A percentile compares a stretch with the other conserved stretches of the same genome.
Evolutionary conservation across 53 echinoderm and acorn worm species (phyloP).

Genomic region (Hippasteria phrygiana): DNA sequence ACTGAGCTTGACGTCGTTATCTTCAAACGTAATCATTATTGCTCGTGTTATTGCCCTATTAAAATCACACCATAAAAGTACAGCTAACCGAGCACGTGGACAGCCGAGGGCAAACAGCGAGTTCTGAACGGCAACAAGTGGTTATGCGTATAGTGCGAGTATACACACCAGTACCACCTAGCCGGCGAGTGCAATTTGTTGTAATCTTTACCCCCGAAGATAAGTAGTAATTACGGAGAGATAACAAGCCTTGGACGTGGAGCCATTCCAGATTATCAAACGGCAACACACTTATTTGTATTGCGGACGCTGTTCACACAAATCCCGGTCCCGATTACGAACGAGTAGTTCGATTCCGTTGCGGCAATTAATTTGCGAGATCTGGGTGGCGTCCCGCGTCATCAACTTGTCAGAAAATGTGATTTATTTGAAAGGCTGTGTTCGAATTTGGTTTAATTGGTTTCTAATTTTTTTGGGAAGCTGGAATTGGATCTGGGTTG

Average conservation of each 20-base stretch:
- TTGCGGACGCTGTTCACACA: neutral
- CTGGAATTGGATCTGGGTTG: no score
- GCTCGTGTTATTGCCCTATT: neutral
- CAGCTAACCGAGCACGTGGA: neutral
- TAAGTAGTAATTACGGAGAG: conserved; percentile 11
- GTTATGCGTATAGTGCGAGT: neutral
- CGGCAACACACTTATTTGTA: neutral
- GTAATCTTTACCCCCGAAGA: neutral
- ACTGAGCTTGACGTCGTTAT: no score
- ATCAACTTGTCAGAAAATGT: no score
- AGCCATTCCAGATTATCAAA: neutral
- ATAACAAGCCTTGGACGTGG: conserved; percentile 6
- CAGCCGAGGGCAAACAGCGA: neutral
- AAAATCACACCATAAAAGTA: conserved; percentile 3
- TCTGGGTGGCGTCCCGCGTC: neutral
- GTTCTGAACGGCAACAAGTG: neutral
- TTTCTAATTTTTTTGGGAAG: no score
- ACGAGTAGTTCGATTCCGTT: neutral
- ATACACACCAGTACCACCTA: neutral
- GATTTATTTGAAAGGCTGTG: no score
- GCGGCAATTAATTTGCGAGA: neutral
- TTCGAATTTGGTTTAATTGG: no score
- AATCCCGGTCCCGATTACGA: neutral
- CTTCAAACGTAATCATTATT: neutral
- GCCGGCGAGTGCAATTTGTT: no score